These are phyloP conservation scores for Battus philenor DNA, from an alignment of 1,140 invertebrate genomes.

Conservation along the genomic window DNA sequence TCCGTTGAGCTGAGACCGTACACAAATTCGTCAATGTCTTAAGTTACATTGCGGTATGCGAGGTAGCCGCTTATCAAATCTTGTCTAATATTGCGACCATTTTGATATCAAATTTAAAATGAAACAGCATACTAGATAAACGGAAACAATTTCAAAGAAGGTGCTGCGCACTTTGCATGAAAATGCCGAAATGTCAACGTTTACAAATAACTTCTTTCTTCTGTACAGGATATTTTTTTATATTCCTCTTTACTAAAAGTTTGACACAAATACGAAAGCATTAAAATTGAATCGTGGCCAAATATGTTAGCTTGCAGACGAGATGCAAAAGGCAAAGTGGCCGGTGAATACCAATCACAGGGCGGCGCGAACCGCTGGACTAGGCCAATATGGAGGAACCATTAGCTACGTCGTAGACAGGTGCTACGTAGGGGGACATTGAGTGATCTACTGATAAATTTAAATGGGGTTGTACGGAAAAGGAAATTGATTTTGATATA, in stretches of 20 bases:
- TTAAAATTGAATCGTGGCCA: conserved; percentile 70
- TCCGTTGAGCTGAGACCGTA: too few species aligned
- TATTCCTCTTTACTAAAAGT: conserved; percentile 62
- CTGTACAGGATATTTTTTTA: conserved; percentile 53
- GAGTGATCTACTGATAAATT: conserved; percentile 13
- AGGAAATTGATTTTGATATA: neutral
- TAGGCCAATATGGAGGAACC: conserved; percentile 24
- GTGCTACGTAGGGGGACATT: conserved; percentile 32
- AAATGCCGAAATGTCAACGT: conserved; percentile 66
- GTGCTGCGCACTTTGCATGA: conserved; percentile 60
- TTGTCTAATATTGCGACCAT: conserved; percentile 42
- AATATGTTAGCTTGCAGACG: conserved; percentile 59
- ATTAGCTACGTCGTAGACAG: conserved; percentile 50
- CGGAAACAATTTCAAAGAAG: conserved; percentile 67
- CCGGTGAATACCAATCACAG: conserved; percentile 53
- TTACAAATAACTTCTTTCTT: conserved; percentile 66
- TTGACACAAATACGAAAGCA: conserved; percentile 69
- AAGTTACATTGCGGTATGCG: conserved; percentile 66
- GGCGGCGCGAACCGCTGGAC: conserved; percentile 24
- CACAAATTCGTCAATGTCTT: conserved; percentile 67
- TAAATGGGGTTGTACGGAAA: neutral
- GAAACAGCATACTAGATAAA: conserved; percentile 49
- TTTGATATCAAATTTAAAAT: conserved; percentile 43
- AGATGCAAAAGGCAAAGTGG: conserved; percentile 39
- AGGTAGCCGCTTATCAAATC: conserved; percentile 55